phyloP scores from a whole-genome alignment of 2,888 invertebrate genomes.

The Prionchulus punctatus region DNA sequence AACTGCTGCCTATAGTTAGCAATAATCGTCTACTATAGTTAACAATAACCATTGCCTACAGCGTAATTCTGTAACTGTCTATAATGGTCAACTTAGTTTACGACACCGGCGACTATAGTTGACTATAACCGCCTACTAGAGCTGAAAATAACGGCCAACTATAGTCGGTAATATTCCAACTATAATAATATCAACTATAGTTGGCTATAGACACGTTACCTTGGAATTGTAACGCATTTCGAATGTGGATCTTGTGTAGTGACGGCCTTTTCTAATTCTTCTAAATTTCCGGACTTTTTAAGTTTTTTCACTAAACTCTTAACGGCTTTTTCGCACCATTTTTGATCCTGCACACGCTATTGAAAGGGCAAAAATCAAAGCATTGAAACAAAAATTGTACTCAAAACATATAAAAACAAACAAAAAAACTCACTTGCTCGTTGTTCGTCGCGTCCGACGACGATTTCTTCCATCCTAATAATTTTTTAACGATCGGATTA shows the following conservation, averaged over 20 bases:
- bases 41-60: no score
- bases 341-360: conserved; percentile 49
- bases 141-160: no score
- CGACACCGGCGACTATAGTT: no score
- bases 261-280: conserved; percentile 84
- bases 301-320: conserved; percentile 91
- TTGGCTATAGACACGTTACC: conserved; percentile 25
- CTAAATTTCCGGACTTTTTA: conserved; percentile 75
- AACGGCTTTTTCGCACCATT: conserved; percentile 96
- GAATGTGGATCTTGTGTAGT: conserved; percentile 80
- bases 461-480: conserved; percentile 2
- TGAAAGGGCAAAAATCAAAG: not conserved
- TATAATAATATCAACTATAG: not conserved
- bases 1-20: no score
- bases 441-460: not conserved
- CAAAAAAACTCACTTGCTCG: no score
- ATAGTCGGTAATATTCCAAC: no score
- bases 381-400: no score
- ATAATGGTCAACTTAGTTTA: no score
- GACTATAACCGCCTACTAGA: no score
- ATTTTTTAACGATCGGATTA: conserved; percentile 8
- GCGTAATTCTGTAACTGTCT: no score
- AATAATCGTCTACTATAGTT: no score
- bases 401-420: no score
- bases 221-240: conserved; percentile 76